These are phyloP conservation scores for Chalcosyrphus nemorum DNA, from an alignment of 2,888 invertebrate species.

Conservation along the genomic window DNA sequence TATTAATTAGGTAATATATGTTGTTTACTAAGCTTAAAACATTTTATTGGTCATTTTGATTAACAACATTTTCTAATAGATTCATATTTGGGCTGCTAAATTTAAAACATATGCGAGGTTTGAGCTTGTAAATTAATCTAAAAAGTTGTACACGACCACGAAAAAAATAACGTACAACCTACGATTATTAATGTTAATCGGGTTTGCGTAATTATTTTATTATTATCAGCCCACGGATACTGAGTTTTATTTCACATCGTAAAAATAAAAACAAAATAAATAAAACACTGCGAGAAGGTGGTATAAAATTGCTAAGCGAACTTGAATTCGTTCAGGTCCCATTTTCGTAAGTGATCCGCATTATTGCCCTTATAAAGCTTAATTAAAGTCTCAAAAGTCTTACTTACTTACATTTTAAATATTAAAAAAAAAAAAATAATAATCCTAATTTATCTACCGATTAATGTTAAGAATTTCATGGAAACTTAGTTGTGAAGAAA, in stretches of 20 bases:
- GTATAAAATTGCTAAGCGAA: neutral
- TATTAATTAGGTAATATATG: neutral
- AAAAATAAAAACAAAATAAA: neutral
- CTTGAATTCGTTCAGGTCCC: neutral
- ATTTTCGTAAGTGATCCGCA: neutral
- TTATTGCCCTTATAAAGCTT: too few species aligned
- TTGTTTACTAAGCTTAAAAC: neutral
- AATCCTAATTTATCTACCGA: too few species aligned
- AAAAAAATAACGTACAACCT: neutral
- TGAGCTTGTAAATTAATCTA: neutral
- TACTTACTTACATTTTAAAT: too few species aligned
- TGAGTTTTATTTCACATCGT: neutral
- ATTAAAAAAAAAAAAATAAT: too few species aligned
- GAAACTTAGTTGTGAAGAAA: too few species aligned
- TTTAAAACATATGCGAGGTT: neutral
- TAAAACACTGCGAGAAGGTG: too few species aligned
- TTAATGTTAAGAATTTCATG: too few species aligned
- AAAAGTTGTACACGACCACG: neutral
- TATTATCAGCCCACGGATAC: neutral
- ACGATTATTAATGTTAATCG: neutral
- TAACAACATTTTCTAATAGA: conserved; percentile 9
- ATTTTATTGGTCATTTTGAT: conserved; percentile 10
- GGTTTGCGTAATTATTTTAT: neutral
- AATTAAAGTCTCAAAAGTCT: too few species aligned
- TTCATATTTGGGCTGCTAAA: neutral